phyloP scores from a whole-genome alignment of 2,888 invertebrate genomes.

The Hyposoter didymator region DNA sequence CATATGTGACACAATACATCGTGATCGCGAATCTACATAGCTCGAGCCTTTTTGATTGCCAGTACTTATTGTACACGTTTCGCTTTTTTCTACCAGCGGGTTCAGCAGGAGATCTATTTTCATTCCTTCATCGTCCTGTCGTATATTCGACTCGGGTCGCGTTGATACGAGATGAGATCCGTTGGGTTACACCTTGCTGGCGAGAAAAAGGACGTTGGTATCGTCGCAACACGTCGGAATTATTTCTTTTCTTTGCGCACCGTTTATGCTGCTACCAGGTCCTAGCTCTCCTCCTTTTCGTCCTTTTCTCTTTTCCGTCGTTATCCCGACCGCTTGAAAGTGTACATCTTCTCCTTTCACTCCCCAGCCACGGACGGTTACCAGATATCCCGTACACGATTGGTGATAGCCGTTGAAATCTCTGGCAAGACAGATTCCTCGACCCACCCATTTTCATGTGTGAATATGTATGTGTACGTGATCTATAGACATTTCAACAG shows the following conservation, averaged over 20 bases:
- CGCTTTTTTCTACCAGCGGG: slow-evolving; percentile 16
- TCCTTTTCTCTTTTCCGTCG: slow-evolving; percentile 31
- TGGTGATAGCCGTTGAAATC: slow-evolving; percentile 63
- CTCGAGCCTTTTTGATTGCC: neutral
- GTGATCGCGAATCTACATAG: neutral
- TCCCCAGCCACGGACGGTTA: neutral
- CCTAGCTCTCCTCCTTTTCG: neutral
- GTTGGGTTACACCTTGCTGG: slow-evolving; percentile 34
- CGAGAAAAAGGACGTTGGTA: slow-evolving; percentile 31
- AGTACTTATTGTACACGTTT: neutral
- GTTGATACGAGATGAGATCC: slow-evolving; percentile 36
- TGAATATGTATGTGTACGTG: neutral
- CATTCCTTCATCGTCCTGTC: slow-evolving; percentile 51
- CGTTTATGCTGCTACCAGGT: slow-evolving; percentile 23
- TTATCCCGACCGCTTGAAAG: slow-evolving; percentile 3
- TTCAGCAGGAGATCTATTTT: slow-evolving; percentile 49
- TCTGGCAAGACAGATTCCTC: slow-evolving; percentile 49
- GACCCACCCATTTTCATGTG: slow-evolving; percentile 9
- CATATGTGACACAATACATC: neutral
- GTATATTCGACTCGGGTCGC: slow-evolving; percentile 26
- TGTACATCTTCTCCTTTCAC: neutral
- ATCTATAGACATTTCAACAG: slow-evolving; percentile 28
- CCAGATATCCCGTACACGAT: slow-evolving; percentile 49
- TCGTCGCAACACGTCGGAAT: slow-evolving; percentile 34
- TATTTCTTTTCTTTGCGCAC: slow-evolving; percentile 27